Conservation (phyloP, 2,888 invertebrate genomes). For the Colletes collaris region DNA sequence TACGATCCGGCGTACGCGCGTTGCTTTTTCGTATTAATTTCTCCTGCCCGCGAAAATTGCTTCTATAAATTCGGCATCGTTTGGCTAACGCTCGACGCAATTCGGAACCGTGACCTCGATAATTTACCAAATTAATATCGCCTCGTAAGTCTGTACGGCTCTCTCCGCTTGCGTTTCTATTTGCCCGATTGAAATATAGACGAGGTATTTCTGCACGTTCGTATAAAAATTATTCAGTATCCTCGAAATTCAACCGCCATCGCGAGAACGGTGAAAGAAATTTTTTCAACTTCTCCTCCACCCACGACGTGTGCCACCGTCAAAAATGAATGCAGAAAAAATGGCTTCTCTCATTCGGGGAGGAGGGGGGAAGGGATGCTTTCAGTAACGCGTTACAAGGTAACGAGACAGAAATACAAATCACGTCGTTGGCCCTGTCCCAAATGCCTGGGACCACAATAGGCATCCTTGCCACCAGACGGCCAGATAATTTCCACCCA, state of each 20-base stretch:
- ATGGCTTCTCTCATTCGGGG: neutral
- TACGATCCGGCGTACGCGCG: slow-evolving; percentile 33
- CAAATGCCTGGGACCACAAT: slow-evolving; percentile 48
- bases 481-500: slow-evolving; percentile 43
- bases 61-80: slow-evolving; percentile 48
- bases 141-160: slow-evolving; percentile 14
- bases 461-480: slow-evolving; percentile 46
- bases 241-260: too few relatives aligned
- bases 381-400: slow-evolving; percentile 3
- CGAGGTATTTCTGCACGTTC: neutral
- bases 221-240: too few relatives aligned
- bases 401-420: slow-evolving; percentile 23
- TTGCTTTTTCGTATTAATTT: slow-evolving; percentile 54
- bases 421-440: slow-evolving; percentile 46
- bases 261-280: too few relatives aligned
- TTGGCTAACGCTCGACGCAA: slow-evolving; percentile 19
- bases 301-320: too few relatives aligned
- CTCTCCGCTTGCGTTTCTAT: neutral
- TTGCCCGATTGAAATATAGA: neutral
- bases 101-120: slow-evolving; percentile 27
- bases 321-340: neutral
- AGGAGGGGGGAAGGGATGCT: neutral
- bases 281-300: neutral
- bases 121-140: slow-evolving; percentile 52
- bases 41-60: slow-evolving; percentile 44